phyloP scores from a whole-genome alignment of 1,140 invertebrate genomes.

The Heliconius hermathena region DNA sequence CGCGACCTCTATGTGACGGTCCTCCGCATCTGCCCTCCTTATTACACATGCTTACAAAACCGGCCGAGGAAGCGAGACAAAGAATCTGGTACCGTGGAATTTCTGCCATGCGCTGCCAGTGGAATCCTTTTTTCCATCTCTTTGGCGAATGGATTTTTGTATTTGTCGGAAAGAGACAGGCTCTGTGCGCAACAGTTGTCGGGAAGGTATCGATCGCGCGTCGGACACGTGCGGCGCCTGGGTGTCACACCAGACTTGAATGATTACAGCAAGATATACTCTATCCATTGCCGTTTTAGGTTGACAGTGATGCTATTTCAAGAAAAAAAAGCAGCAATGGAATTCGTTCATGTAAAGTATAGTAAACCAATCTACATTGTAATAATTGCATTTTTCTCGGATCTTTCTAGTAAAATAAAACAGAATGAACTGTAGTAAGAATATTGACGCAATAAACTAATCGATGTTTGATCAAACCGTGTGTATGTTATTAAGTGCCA shows the following conservation, averaged over 20 bases:
- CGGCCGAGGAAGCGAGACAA: conserved; percentile 42
- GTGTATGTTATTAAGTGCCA: neutral
- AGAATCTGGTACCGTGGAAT: conserved; percentile 56
- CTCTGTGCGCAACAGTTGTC: conserved; percentile 75
- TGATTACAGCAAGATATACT: neutral
- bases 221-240: conserved; percentile 67
- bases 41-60: conserved; percentile 19
- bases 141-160: conserved; percentile 21
- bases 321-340: conserved; percentile 16
- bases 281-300: neutral
- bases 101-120: conserved; percentile 66
- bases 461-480: neutral
- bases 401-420: conserved; percentile 56
- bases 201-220: conserved; percentile 67
- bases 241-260: neutral
- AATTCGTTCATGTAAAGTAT: neutral
- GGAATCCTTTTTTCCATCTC: conserved; percentile 55
- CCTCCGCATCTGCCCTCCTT: conserved; percentile 66
- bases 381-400: conserved; percentile 57
- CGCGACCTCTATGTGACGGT: conserved; percentile 74
- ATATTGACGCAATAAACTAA: conserved; percentile 18
- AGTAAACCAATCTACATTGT: conserved; percentile 29
- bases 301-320: neutral
- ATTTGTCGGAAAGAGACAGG: conserved; percentile 49
- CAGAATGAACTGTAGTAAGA: conserved; percentile 41